Conservation (phyloP, 1,140 invertebrate genomes). For the Condylostylus longicornis region DNA sequence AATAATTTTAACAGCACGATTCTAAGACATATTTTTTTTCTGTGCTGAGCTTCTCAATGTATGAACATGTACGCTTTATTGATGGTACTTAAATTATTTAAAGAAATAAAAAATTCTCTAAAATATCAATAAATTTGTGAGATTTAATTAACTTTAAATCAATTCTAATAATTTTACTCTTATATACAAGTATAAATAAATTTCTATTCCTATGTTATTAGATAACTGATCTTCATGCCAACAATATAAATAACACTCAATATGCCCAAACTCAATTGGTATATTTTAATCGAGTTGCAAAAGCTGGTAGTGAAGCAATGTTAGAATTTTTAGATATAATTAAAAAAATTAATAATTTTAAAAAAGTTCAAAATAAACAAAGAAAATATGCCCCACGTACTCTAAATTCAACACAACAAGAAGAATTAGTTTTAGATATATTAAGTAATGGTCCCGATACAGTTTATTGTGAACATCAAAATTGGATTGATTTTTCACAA, state of each 20-base stretch:
- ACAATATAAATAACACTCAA: conserved; percentile 50
- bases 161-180: too few relatives aligned
- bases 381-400: conserved; percentile 69
- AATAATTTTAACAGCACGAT: too few relatives aligned
- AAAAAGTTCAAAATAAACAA: conserved; percentile 62
- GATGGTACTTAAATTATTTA: too few relatives aligned
- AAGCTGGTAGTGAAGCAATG: conserved; percentile 68
- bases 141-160: too few relatives aligned
- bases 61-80: too few relatives aligned
- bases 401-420: conserved; percentile 56
- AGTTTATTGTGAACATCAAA: conserved; percentile 58
- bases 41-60: too few relatives aligned
- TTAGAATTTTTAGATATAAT: conserved; percentile 63
- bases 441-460: conserved; percentile 34
- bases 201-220: too few relatives aligned
- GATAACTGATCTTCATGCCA: conserved; percentile 9
- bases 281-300: conserved; percentile 74
- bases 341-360: conserved; percentile 54
- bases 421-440: conserved; percentile 35
- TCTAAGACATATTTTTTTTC: too few relatives aligned
- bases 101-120: too few relatives aligned
- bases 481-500: conserved; percentile 60
- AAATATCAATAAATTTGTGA: too few relatives aligned
- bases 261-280: conserved; percentile 49
- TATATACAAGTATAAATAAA: too few relatives aligned